Evolutionary conservation across 2,888 invertebrate genomes (phyloP).

Genomic region (Epirrhoe tristata): DNA sequence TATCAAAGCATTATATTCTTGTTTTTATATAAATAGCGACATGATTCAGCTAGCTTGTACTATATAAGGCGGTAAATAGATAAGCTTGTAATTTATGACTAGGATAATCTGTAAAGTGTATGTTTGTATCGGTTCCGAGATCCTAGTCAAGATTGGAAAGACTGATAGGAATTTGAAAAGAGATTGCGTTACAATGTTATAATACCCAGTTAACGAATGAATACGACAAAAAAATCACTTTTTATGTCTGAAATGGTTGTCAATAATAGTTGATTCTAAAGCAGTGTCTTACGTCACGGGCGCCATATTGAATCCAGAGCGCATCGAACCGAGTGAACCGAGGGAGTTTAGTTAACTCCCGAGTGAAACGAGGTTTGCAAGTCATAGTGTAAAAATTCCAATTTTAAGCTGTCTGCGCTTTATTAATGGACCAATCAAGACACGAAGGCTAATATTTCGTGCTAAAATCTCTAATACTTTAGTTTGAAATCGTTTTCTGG

Average conservation of each 20-base stretch:
- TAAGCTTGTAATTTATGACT: slow-evolving; percentile 14
- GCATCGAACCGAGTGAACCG: too few species aligned
- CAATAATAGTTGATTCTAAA: too few species aligned
- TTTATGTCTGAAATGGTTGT: too few species aligned
- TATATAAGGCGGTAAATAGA: slow-evolving; percentile 2
- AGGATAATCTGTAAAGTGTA: slow-evolving; percentile 9
- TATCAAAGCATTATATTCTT: too few species aligned
- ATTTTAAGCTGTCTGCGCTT: too few species aligned
- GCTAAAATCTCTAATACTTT: too few species aligned
- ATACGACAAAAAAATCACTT: not conserved
- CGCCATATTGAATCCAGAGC: too few species aligned
- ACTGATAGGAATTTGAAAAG: slow-evolving; percentile 51
- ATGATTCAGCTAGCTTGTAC: not conserved
- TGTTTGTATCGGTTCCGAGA: slow-evolving; percentile 28
- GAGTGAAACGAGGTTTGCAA: too few species aligned
- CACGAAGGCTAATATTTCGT: too few species aligned
- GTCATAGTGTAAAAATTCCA: too few species aligned
- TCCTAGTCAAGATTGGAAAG: slow-evolving; percentile 63
- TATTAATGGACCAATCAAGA: not conserved
- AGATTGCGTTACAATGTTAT: slow-evolving; percentile 8
- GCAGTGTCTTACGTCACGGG: too few species aligned
- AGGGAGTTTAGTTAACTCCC: too few species aligned
- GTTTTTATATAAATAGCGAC: not conserved
- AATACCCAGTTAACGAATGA: slow-evolving; percentile 8
- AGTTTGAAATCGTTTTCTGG: not conserved